Evolutionary conservation across 2,888 invertebrate species (phyloP), one percentile per base, ranked within the genome.

Genomic region (Calephelis perditalis): DNA sequence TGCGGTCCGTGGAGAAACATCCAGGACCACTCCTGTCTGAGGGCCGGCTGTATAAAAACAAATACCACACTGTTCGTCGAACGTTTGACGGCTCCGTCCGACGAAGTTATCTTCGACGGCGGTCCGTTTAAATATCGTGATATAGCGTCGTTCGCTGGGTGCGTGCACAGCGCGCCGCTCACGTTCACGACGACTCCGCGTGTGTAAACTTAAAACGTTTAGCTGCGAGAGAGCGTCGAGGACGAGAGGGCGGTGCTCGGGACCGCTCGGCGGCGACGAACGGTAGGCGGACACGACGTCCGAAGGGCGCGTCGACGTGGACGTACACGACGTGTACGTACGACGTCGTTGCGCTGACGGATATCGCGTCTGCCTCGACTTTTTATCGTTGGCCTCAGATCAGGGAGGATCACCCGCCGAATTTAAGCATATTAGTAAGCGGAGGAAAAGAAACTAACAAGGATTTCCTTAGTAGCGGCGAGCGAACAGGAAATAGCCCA

Each of bases 401-500:
- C 75, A 84, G 80, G 79, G 73, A 77, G 78, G 84, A 82, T 72
- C 71, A 15, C 15, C 26, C 26, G 26, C 26, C 3, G 26, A 26
- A 26, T 26, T 26, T 26, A 26, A 26, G 26, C 26, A 26, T 26
- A 26, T 26, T 26, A 26, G 26, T 26, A 1, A 26, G 26, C 26
- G 26, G 26, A 26, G 26, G 26, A 26, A 26, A 26, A 26, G 26
- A 26, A 26, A 26, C 26, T 26, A 26, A 26, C 26, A 1, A 26
- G 26, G 26, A 26, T 26, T 26, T 3, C 26, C 26, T 72, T 68
- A 77, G 78, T 78, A 79, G 77, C 77, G 76, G 77, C 76, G 78
- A 75, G 75, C 74, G 77, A 77, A 93, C 80, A 81, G 91, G 92
- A 89, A 92, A 73, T 65, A 92, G 92, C 92, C 91, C 92, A 92